Evolutionary conservation across 2,888 invertebrate genomes (phyloP).

Genomic region (Spodoptera exigua): DNA sequence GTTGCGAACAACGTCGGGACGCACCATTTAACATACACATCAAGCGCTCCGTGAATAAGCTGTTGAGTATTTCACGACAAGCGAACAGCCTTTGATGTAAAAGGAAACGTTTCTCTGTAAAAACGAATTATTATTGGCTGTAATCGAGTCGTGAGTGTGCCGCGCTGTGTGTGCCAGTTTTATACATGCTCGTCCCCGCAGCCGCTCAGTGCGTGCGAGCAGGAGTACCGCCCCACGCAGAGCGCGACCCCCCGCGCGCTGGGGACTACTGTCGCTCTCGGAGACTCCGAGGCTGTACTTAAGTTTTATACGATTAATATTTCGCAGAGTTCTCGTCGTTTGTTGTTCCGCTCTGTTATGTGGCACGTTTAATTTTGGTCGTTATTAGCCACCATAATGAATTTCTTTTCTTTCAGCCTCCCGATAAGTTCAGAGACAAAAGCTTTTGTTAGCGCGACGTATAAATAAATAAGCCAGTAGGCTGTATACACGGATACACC

Average conservation of each 20-base stretch:
- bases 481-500: slow-evolving; percentile 38
- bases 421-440: slow-evolving; percentile 54
- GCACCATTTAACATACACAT: slow-evolving; percentile 52
- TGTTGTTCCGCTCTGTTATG: slow-evolving; percentile 11
- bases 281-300: no score
- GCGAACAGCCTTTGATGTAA: slow-evolving; percentile 60
- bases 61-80: slow-evolving; percentile 41
- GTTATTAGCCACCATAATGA: slow-evolving; percentile 48
- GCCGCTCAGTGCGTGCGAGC: background rate
- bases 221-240: no score
- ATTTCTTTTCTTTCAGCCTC: slow-evolving; percentile 39
- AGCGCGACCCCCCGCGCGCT: no score
- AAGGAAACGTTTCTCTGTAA: slow-evolving; percentile 54
- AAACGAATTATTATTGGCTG: slow-evolving; percentile 64
- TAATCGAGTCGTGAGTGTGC: slow-evolving; percentile 60
- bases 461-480: slow-evolving; percentile 55
- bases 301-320: no score
- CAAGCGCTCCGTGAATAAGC: slow-evolving; percentile 36
- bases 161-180: slow-evolving; percentile 62
- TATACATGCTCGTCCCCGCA: slow-evolving; percentile 46
- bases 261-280: no score
- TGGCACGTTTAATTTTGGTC: slow-evolving; percentile 28
- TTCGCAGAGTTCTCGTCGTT: slow-evolving; percentile 6
- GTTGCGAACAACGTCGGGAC: slow-evolving; percentile 16
- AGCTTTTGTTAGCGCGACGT: slow-evolving; percentile 48